Conservation (phyloP, 2,888 invertebrate species). For the Charanyca ferruginea region DNA sequence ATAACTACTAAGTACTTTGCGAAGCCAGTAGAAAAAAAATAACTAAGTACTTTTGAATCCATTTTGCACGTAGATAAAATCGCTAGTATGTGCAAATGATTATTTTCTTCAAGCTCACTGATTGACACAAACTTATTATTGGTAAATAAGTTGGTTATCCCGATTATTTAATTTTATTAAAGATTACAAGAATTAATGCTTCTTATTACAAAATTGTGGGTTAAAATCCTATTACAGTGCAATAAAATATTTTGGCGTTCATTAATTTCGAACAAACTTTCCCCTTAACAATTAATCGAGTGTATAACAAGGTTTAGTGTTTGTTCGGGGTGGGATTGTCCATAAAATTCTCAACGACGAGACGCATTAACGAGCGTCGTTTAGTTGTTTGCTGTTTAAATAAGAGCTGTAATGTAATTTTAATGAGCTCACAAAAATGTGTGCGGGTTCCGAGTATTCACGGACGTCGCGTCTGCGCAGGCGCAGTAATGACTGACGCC, state of each 20-base stretch:
- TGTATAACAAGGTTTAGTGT: slow-evolving; percentile 59
- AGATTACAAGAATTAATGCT: not conserved
- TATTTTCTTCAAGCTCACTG: slow-evolving; percentile 2
- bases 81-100: not conserved
- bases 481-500: slow-evolving; percentile 69
- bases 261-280: slow-evolving; percentile 50
- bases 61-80: not conserved
- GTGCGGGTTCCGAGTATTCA: slow-evolving; percentile 76
- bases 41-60: no score
- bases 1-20: not conserved
- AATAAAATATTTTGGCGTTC: slow-evolving; percentile 41
- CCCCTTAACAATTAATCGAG: slow-evolving; percentile 56
- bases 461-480: slow-evolving; percentile 61
- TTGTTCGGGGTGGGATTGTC: slow-evolving; percentile 77
- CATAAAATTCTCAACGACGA: slow-evolving; percentile 83
- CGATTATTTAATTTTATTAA: no score
- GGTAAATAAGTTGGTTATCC: not conserved
- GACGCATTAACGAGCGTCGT: slow-evolving; percentile 87
- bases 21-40: no score
- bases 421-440: slow-evolving; percentile 89
- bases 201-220: slow-evolving; percentile 13
- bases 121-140: not conserved
- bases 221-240: slow-evolving; percentile 35
- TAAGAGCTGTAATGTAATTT: slow-evolving; percentile 89
- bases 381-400: slow-evolving; percentile 90